A percentile compares a stretch with the other conserved stretches of the same genome.
Evolutionary conservation across 2,888 invertebrate species (phyloP).

Genomic region (Drosophila affinis): DNA sequence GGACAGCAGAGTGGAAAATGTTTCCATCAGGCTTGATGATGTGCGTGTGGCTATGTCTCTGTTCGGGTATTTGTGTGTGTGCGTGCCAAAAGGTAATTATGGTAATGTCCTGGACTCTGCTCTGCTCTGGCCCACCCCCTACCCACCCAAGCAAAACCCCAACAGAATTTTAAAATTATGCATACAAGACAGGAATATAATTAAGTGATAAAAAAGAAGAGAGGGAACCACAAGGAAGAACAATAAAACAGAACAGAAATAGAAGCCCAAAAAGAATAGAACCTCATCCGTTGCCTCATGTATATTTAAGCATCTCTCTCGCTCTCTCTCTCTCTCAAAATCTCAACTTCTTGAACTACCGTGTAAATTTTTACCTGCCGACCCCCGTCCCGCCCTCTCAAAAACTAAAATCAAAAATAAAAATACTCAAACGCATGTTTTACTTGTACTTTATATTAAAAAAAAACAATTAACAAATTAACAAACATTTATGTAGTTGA

Average conservation of each 20-base stretch:
- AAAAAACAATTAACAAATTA: slow-evolving; percentile 25
- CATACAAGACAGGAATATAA: slow-evolving; percentile 66
- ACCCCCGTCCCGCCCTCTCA: too few relatives aligned
- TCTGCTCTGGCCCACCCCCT: slow-evolving; percentile 10
- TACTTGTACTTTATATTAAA: slow-evolving; percentile 21
- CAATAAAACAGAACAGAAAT: slow-evolving; percentile 4
- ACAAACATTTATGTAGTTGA: slow-evolving; percentile 59
- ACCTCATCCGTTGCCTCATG: slow-evolving; percentile 64
- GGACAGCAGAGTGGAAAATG: slow-evolving; percentile 36
- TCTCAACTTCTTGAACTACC: slow-evolving; percentile 4
- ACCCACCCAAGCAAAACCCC: background rate
- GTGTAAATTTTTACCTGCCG: slow-evolving; percentile 45
- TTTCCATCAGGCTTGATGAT: slow-evolving; percentile 21
- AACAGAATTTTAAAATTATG: slow-evolving; percentile 59
- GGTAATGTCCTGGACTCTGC: slow-evolving; percentile 61
- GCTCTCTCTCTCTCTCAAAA: slow-evolving; percentile 3
- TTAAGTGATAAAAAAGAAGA: slow-evolving; percentile 58
- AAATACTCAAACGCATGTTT: slow-evolving; percentile 54
- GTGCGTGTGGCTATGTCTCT: slow-evolving; percentile 44
- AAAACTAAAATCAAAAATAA: slow-evolving; percentile 1
- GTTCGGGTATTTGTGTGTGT: slow-evolving; percentile 4
- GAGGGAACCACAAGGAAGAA: slow-evolving; percentile 3
- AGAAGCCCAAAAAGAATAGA: slow-evolving; percentile 2
- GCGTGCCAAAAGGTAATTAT: slow-evolving; percentile 62
- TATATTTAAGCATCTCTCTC: slow-evolving; percentile 60